Conservation (phyloP, 2,797 vertebrate species). For the Capromys pilorides region DNA sequence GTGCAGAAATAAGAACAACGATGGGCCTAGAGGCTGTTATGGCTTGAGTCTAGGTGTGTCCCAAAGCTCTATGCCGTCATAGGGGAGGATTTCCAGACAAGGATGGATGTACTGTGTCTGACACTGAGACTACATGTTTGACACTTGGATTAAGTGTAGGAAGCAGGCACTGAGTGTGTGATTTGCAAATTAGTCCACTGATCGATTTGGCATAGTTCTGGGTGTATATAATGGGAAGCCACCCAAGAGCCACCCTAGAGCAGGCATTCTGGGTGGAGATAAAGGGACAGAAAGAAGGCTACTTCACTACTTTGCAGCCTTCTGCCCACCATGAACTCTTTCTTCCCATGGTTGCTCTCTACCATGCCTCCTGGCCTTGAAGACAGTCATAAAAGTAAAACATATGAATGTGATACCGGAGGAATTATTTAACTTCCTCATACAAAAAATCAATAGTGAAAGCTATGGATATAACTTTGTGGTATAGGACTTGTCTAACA, state of each 20-base stretch:
- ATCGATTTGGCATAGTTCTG: neutral
- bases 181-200: neutral
- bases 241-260: neutral
- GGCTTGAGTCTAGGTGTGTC: neutral
- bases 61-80: neutral
- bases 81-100: neutral
- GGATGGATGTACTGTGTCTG: neutral
- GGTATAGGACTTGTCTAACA: neutral
- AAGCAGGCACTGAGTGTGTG: neutral
- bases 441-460: conserved; percentile 3
- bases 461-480: neutral
- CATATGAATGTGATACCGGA: neutral
- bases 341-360: neutral
- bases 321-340: neutral
- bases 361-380: neutral
- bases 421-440: neutral
- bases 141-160: neutral
- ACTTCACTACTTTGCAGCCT: neutral
- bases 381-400: neutral
- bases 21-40: neutral
- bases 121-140: neutral
- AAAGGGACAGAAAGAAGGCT: neutral
- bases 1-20: neutral
- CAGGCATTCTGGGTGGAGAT: neutral
- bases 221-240: neutral